phyloP scores from a whole-genome alignment of 2,888 invertebrate genomes.

The Prionchulus punctatus region DNA sequence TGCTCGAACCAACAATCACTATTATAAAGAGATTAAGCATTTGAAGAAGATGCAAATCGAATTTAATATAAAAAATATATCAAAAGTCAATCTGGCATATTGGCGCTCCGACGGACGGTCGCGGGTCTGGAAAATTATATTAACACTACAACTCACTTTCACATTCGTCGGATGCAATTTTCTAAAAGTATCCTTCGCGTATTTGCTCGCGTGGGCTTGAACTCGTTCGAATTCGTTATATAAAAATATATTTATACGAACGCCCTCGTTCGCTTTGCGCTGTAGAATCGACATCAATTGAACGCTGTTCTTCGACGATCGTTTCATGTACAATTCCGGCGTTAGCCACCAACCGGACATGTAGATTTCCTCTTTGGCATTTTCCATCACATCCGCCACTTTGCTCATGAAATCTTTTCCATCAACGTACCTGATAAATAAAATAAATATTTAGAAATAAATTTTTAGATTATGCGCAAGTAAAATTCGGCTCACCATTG shows the following conservation, averaged over 20 bases:
- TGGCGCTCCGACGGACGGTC: too few relatives aligned
- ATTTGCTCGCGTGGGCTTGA: conserved; percentile 81
- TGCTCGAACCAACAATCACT: too few relatives aligned
- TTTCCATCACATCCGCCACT: conserved; percentile 31
- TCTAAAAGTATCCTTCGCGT: conserved; percentile 71
- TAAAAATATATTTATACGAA: conserved; percentile 72
- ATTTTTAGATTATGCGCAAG: too few relatives aligned
- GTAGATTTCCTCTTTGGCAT: conserved; percentile 82
- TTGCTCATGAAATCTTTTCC: conserved; percentile 24
- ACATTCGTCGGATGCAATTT: conserved; percentile 45
- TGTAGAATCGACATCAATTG: conserved; percentile 33
- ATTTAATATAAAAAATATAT: too few relatives aligned
- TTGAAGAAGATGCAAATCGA: too few relatives aligned
- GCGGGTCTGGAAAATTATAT: too few relatives aligned
- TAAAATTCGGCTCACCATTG: too few relatives aligned
- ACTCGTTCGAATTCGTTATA: conserved; percentile 96
- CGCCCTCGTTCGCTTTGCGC: conserved; percentile 48
- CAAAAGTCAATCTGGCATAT: too few relatives aligned
- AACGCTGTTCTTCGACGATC: conserved; percentile 34
- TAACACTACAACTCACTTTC: too few relatives aligned
- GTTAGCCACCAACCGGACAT: conserved; percentile 89
- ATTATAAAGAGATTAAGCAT: too few relatives aligned
- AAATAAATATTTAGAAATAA: too few relatives aligned
- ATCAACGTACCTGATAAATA: conserved; percentile 29
- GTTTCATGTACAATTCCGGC: conserved; percentile 35